phyloP scores from a whole-genome alignment of 2,113 vertebrate species.

The Toxostoma redivivum region DNA sequence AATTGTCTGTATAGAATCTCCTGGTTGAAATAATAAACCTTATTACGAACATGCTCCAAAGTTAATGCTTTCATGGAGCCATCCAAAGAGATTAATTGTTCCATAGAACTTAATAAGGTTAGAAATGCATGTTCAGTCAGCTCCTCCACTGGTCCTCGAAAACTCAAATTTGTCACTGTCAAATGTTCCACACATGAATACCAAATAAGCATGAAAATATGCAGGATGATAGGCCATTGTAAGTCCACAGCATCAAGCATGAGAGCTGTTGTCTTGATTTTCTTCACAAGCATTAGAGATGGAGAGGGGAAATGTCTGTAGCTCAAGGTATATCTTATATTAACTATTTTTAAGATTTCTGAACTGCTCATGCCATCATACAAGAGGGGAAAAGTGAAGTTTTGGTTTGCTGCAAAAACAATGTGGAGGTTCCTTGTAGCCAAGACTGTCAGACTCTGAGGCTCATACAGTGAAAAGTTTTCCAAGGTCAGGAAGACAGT shows the following conservation, averaged over 20 bases:
- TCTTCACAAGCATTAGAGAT: not conserved
- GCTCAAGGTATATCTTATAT: conserved; percentile 24
- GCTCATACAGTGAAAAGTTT: conserved; percentile 63
- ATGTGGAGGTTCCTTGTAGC: conserved; percentile 71
- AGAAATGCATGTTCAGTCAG: not conserved
- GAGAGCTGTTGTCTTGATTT: conserved; percentile 45
- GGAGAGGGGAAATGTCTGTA: conserved; percentile 19
- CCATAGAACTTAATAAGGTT: not conserved
- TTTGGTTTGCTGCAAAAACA: conserved; percentile 12
- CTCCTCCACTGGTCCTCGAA: not conserved
- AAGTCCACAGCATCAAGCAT: conserved; percentile 68
- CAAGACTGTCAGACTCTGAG: conserved; percentile 66
- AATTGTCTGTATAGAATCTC: conserved; percentile 73
- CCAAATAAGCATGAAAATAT: conserved; percentile 59
- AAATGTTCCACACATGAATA: conserved; percentile 64
- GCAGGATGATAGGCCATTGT: conserved; percentile 67
- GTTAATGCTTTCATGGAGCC: conserved; percentile 69
- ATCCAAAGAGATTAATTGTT: not conserved
- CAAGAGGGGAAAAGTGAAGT: conserved; percentile 32
- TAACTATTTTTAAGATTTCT: conserved; percentile 68
- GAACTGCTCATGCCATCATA: conserved; percentile 69
- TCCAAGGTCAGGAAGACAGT: conserved; percentile 74
- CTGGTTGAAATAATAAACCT: conserved; percentile 74
- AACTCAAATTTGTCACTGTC: conserved; percentile 54
- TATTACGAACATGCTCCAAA: not conserved